Evolutionary conservation across 2,113 vertebrate species (phyloP).

Genomic region (Ammodytes dubius): DNA sequence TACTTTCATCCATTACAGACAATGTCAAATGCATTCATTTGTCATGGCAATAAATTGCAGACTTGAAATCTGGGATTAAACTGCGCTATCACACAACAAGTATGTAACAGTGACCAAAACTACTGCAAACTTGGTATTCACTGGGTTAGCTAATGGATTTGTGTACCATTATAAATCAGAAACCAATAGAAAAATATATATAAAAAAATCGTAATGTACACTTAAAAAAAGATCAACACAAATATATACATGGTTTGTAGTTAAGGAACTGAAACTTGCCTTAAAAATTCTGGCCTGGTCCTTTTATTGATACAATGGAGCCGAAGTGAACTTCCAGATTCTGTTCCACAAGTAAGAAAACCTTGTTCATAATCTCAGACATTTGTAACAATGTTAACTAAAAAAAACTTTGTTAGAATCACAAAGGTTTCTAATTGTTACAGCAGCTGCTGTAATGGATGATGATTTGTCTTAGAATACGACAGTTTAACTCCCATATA

Average conservation of each 20-base stretch:
- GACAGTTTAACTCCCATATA: no score
- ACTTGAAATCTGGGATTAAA: neutral
- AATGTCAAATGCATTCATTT: constrained; percentile 2
- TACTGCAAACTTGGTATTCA: neutral
- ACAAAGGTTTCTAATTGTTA: neutral
- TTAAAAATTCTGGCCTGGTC: constrained; percentile 18
- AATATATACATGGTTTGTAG: neutral
- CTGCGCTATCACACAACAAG: neutral
- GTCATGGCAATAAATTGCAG: neutral
- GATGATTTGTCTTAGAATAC: neutral
- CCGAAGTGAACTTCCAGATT: neutral
- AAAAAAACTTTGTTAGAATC: neutral
- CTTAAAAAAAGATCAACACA: neutral
- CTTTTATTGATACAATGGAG: neutral
- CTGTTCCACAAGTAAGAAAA: neutral
- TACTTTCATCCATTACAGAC: neutral
- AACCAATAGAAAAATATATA: constrained; percentile 1
- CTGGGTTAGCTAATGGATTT: neutral
- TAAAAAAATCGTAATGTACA: neutral
- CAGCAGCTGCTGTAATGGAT: neutral
- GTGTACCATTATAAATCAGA: neutral
- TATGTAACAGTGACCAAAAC: neutral
- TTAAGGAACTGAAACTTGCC: neutral
- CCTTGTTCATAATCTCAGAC: neutral
- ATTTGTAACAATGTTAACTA: neutral